Conservation (phyloP, 2,797 vertebrate species). For the Chiroxiphia lanceolata region DNA sequence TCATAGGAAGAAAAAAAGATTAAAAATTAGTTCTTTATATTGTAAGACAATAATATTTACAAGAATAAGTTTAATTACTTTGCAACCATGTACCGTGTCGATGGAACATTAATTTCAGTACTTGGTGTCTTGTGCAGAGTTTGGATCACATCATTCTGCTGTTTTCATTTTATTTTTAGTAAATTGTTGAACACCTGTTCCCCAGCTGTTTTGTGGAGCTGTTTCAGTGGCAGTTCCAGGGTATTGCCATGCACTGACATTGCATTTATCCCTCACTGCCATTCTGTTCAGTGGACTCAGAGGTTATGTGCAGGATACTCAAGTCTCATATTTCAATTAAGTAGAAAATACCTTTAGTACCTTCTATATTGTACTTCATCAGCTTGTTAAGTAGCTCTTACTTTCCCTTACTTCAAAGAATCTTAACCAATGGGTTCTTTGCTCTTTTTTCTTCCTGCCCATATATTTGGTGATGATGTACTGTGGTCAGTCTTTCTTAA, state of each 20-base stretch:
- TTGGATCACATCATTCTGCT: background rate
- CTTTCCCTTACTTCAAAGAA: background rate
- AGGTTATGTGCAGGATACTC: background rate
- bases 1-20: background rate
- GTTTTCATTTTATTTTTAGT: background rate
- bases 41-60: slow-evolving; percentile 12
- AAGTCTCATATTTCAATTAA: background rate
- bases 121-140: background rate
- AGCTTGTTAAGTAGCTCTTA: background rate
- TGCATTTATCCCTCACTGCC: background rate
- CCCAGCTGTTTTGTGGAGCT: background rate
- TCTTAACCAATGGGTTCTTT: background rate
- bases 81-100: background rate
- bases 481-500: background rate
- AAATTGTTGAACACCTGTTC: background rate
- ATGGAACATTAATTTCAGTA: background rate
- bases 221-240: background rate
- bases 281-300: rapidly evolving
- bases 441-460: background rate
- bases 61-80: slow-evolving; percentile 1
- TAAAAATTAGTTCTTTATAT: background rate
- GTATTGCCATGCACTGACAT: background rate
- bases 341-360: background rate
- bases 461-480: background rate
- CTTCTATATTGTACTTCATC: background rate